phyloP scores from a whole-genome alignment of 92 coral and sea anemone genomes.

The Porites evermanni region DNA sequence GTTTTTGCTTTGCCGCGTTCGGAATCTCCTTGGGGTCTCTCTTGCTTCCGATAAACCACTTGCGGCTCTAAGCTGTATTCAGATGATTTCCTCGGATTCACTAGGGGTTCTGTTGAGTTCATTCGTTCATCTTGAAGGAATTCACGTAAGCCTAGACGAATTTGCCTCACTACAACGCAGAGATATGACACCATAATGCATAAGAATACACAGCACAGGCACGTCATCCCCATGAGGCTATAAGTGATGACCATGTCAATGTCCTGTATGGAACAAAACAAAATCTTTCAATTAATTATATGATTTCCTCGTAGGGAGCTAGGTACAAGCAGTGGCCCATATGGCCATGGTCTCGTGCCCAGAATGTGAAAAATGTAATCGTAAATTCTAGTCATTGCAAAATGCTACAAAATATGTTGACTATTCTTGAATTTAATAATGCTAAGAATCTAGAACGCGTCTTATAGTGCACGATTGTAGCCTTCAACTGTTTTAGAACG shows the following conservation, averaged over 20 bases:
- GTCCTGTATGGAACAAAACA: not conserved
- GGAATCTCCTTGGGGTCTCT: not conserved
- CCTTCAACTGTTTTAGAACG: too few species aligned
- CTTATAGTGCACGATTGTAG: too few species aligned
- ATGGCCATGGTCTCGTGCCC: too few species aligned
- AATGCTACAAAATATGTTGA: too few species aligned
- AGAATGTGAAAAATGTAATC: too few species aligned
- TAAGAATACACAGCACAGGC: constrained; percentile 11
- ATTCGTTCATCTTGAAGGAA: not conserved
- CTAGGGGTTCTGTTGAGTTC: not conserved
- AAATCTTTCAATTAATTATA: too few species aligned
- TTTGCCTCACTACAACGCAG: constrained; percentile 22
- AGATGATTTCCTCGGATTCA: not conserved
- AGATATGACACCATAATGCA: not conserved
- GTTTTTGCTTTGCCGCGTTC: not conserved
- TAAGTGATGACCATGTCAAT: not conserved
- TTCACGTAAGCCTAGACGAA: constrained; percentile 15
- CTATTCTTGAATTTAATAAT: too few species aligned
- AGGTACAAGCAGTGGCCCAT: too few species aligned
- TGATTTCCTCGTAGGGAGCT: too few species aligned
- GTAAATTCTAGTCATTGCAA: too few species aligned
- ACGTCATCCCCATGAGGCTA: not conserved
- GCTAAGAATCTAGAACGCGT: too few species aligned
- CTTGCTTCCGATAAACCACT: not conserved
- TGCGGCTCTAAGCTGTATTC: not conserved